These are phyloP conservation scores for Sphaeridia pumilis DNA, from an alignment of 2,888 invertebrate species.

Conservation along the genomic window DNA sequence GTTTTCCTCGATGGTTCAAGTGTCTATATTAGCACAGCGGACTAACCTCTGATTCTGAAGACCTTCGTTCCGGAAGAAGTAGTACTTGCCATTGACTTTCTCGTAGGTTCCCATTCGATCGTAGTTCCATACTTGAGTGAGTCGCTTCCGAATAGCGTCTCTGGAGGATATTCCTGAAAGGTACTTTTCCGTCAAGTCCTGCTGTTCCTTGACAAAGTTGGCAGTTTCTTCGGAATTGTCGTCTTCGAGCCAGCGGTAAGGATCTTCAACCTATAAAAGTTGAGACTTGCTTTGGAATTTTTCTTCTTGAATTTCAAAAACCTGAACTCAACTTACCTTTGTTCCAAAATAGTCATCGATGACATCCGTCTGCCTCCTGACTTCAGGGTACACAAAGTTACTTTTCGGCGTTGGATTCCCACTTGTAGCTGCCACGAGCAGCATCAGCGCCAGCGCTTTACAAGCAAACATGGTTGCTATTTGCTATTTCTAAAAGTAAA, in stretches of 20 bases:
- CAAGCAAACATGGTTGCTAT: no score
- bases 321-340: constrained; percentile 1
- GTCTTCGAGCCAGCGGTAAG: constrained; percentile 33
- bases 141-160: constrained; percentile 57
- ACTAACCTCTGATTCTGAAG: constrained; percentile 84
- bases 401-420: no score
- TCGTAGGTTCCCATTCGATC: constrained; percentile 82
- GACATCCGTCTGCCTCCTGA: no score
- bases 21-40: no score
- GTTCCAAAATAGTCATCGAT: constrained; percentile 1
- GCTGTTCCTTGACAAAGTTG: constrained; percentile 22
- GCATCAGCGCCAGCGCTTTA: no score
- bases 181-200: constrained; percentile 42
- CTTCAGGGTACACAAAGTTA: no score
- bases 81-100: constrained; percentile 70
- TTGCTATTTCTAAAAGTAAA: no score
- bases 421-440: no score
- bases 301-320: constrained; percentile 4
- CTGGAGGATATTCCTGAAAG: constrained; percentile 61
- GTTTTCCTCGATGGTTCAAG: constrained; percentile 2
- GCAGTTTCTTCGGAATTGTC: constrained; percentile 26
- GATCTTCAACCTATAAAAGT: constrained; percentile 19
- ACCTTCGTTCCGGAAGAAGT: constrained; percentile 83
- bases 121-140: constrained; percentile 89
- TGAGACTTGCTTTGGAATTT: no score